A percentile compares a stretch with the other conserved stretches of the same genome.
Evolutionary conservation across 2,113 vertebrate genomes (phyloP).

Genomic region (Halcyon malimbica): DNA sequence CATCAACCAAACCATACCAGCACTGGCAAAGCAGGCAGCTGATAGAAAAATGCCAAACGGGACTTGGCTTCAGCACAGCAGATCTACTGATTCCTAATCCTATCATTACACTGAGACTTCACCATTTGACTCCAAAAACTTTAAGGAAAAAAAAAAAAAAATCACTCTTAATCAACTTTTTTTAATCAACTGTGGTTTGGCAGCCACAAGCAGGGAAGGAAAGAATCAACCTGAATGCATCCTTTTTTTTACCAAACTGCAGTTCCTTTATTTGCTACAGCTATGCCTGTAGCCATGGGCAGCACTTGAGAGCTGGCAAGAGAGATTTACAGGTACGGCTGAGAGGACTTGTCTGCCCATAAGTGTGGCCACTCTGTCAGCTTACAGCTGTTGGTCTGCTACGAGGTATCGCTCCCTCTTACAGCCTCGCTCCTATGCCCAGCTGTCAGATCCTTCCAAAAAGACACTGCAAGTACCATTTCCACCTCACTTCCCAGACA

Average conservation of each 20-base stretch:
- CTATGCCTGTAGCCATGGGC: neutral
- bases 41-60: neutral
- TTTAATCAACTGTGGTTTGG: neutral
- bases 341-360: neutral
- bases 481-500: neutral
- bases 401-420: neutral
- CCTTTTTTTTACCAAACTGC: neutral
- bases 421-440: neutral
- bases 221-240: fast-evolving
- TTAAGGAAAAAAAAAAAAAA: neutral
- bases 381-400: neutral
- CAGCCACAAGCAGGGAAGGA: neutral
- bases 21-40: neutral
- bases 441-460: neutral
- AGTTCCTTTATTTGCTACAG: neutral
- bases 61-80: neutral
- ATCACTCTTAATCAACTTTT: too few relatives aligned
- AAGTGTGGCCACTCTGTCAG: neutral
- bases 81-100: neutral
- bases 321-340: neutral
- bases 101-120: neutral
- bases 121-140: neutral
- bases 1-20: constrained; percentile 9
- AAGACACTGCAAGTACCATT: neutral
- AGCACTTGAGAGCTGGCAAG: neutral